Conservation (phyloP, 2,888 invertebrate genomes). For the Allolobophora icterica region DNA sequence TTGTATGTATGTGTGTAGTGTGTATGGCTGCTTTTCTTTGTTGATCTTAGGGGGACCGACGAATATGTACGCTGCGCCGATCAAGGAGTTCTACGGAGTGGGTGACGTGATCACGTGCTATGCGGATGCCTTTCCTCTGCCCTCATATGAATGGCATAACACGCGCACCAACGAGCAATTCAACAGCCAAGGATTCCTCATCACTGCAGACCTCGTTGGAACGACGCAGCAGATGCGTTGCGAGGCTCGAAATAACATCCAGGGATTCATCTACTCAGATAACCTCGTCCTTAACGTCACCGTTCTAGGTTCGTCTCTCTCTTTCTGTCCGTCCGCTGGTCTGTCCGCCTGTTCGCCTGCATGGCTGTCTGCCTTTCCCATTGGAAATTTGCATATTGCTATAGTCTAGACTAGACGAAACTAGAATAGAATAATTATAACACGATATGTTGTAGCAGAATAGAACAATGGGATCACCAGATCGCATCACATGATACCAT, state of each 20-base stretch:
- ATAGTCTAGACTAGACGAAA: too few species aligned
- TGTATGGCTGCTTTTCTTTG: neutral
- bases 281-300: slow-evolving; percentile 22
- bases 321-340: neutral
- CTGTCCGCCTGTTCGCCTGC: too few species aligned
- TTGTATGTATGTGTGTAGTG: too few species aligned
- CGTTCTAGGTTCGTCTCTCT: slow-evolving; percentile 28
- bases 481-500: too few species aligned
- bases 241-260: slow-evolving; percentile 22
- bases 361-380: too few species aligned
- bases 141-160: neutral
- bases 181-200: neutral
- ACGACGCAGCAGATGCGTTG: slow-evolving; percentile 30
- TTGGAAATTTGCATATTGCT: neutral
- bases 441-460: too few species aligned
- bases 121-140: slow-evolving; percentile 20
- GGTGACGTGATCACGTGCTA: slow-evolving; percentile 27
- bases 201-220: neutral
- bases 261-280: slow-evolving; percentile 19
- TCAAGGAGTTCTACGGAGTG: slow-evolving; percentile 28
- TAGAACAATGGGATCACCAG: too few species aligned
- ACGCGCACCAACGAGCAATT: neutral
- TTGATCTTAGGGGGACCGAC: slow-evolving; percentile 29
- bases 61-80: neutral
- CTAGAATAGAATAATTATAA: too few species aligned